Percentiles rank a stretch among this genome's conserved stretches.
phyloP scores from a whole-genome alignment of 2,888 invertebrate genomes.

The Cephus nigrinus region DNA sequence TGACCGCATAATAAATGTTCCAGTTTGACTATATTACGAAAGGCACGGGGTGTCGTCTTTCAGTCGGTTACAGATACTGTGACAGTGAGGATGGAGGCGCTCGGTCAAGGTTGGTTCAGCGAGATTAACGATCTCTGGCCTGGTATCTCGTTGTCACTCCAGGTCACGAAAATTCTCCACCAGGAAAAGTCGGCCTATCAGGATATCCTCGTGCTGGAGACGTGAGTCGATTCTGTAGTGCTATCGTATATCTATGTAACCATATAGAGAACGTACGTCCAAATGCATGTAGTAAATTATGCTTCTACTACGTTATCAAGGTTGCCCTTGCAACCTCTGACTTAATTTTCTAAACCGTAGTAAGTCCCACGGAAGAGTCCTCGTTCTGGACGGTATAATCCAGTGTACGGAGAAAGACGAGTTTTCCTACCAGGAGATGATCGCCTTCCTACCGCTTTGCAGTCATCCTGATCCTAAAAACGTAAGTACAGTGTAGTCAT shows the following conservation, averaged over 20 bases:
- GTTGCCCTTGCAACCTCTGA: not conserved
- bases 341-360: conserved; percentile 63
- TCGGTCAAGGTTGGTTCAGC: conserved; percentile 91
- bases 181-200: conserved; percentile 85
- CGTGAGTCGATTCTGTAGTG: conserved; percentile 68
- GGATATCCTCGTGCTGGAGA: conserved; percentile 85
- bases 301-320: no score
- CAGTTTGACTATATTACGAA: not conserved
- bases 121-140: conserved; percentile 93
- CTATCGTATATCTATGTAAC: not conserved
- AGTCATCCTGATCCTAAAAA: conserved; percentile 91
- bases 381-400: conserved; percentile 95
- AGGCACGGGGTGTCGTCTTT: conserved; percentile 21
- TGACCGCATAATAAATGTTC: conserved; percentile 34
- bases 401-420: conserved; percentile 97
- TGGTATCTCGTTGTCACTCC: conserved; percentile 87
- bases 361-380: conserved; percentile 82
- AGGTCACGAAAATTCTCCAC: conserved; percentile 84
- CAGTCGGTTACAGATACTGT: conserved; percentile 23
- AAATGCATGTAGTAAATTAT: not conserved
- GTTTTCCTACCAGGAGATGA: conserved; percentile 99
- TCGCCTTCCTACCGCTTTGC: conserved; percentile 92
- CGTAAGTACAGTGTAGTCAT: conserved; percentile 60
- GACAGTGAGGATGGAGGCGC: conserved; percentile 71
- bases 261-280: not conserved